phyloP scores from a whole-genome alignment of 2,797 vertebrate species.

The Balearica regulorum region DNA sequence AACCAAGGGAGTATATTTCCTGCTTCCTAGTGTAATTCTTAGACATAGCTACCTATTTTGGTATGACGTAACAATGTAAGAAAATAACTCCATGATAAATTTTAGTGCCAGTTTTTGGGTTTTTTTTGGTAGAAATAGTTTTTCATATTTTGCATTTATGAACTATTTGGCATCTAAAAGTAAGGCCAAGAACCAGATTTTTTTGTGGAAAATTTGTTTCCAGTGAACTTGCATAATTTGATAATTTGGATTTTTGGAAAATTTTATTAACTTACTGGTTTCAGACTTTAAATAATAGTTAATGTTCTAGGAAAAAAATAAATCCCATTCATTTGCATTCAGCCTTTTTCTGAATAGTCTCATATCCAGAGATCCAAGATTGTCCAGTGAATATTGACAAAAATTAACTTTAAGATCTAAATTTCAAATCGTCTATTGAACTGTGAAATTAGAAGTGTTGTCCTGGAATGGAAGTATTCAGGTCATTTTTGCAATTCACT shows the following conservation, averaged over 20 bases:
- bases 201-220: not conserved
- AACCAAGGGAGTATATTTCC: conserved; percentile 5
- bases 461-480: not conserved
- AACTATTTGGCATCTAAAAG: not conserved
- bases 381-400: not conserved
- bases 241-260: not conserved
- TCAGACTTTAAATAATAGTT: not conserved
- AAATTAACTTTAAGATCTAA: not conserved
- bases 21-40: conserved; percentile 19
- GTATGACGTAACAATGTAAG: not conserved
- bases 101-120: not conserved
- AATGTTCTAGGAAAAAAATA: not conserved
- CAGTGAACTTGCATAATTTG: not conserved
- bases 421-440: not conserved
- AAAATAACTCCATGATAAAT: not conserved
- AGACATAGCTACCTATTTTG: conserved; percentile 6
- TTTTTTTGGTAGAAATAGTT: not conserved
- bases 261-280: not conserved
- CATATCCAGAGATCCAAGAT: not conserved
- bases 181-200: not conserved
- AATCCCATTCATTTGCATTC: not conserved
- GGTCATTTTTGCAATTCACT: not conserved
- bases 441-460: not conserved
- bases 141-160: not conserved
- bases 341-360: not conserved